A percentile compares a stretch with the other conserved stretches of the same genome.
These are phyloP conservation scores for Sanderia malayensis DNA, from an alignment of 30 jellyfish, hydroid and myxozoan genomes.

Conservation along the genomic window DNA sequence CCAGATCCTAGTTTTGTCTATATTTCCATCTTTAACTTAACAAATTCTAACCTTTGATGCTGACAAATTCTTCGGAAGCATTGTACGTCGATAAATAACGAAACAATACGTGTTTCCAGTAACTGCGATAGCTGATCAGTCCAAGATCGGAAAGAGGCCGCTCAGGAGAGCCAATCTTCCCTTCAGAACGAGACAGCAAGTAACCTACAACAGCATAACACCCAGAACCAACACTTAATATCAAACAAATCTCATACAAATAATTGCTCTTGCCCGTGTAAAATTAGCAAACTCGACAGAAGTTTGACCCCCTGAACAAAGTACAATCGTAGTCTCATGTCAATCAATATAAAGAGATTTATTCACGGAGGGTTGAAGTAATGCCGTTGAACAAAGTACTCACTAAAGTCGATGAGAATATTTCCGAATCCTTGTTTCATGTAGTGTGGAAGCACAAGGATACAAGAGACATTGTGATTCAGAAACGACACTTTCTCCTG, in stretches of 20 bases:
- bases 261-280: too few species aligned
- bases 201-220: constrained; percentile 74
- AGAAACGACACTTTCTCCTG: constrained; percentile 83
- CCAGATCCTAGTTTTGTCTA: too few species aligned
- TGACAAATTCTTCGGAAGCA: constrained; percentile 60
- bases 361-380: too few species aligned
- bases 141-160: constrained; percentile 97
- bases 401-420: constrained; percentile 84
- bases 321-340: too few species aligned
- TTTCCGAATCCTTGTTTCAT: constrained; percentile 87
- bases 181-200: constrained; percentile 78
- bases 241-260: too few species aligned
- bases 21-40: too few species aligned
- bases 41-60: constrained; percentile 87
- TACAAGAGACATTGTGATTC: constrained; percentile 81
- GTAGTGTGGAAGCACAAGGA: constrained; percentile 76
- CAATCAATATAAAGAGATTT: too few species aligned
- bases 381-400: too few species aligned
- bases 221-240: too few species aligned
- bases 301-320: too few species aligned
- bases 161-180: constrained; percentile 93
- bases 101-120: constrained; percentile 73
- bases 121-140: constrained; percentile 74
- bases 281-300: too few species aligned
- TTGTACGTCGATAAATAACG: constrained; percentile 53